Evolutionary conservation across 2,113 vertebrate genomes (phyloP), one percentile per base, ranked within the genome.

Genomic region (Camarhynchus parvulus): DNA sequence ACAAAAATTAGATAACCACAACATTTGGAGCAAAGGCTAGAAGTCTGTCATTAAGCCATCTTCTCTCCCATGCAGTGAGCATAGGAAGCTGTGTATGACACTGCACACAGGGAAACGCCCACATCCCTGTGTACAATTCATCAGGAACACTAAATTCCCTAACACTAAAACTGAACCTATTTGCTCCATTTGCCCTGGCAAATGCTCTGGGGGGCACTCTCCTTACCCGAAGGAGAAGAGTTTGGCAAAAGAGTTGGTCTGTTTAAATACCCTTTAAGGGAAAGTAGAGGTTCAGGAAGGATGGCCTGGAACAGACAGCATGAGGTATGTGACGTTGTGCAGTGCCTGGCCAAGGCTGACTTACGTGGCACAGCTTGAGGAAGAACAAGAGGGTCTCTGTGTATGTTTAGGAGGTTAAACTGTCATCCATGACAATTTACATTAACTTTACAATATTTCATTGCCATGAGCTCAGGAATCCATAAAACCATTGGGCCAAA

Each of bases 11-110:
- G 73, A 94, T 95, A 83, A 79, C 86, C 89, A 87, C 83, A 92
- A 92, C 82, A 91, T 95, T 92, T 73, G 41, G 49, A 83, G 83
- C 72, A 94, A 93, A 96, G 82, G 79, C 91, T 95, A 74, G 27
- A 88, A 95, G 92, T 78, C 85, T 94, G 61, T 78, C 59, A 46
- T 72, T 91, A 89, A 87, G 62, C 63, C 15, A 1, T 58, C 73
- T 69, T 84, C 74, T 74, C 47, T 55, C 56, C 63, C 3, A 9
- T 50, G 76, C 61, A 83, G 47, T 14, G 73, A 84, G 76, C 58
- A 82, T 15, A 82, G 41, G 72, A 89, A 83, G 66, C 80, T 3
- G 1, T 41, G n/a, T 47, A 70, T 50, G 89, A 90, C 62, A 73
- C 53, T 22, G 15, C 25, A 55, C 62, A 56, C 37, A 20, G 8